A percentile compares a stretch with the other conserved stretches of the same genome.
Evolutionary conservation across 1,140 invertebrate species (phyloP).

Genomic region (Papilio dardanus): DNA sequence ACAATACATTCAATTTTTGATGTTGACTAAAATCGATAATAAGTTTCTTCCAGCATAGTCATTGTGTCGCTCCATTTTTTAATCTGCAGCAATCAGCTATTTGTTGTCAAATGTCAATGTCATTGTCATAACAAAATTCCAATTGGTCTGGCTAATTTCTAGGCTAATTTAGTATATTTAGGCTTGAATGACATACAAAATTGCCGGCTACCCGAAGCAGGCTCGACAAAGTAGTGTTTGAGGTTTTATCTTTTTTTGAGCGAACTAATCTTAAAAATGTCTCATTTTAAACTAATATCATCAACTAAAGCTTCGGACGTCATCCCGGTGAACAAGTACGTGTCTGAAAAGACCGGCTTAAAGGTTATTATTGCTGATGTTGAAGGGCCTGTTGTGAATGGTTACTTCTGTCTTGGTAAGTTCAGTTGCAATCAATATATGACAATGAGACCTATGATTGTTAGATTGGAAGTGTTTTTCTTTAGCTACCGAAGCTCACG

Average conservation of each 20-base stretch:
- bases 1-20: too few relatives aligned
- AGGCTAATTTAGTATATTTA: neutral
- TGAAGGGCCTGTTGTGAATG: conserved; percentile 93
- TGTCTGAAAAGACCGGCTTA: conserved; percentile 90
- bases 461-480: conserved; percentile 40
- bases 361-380: conserved; percentile 91
- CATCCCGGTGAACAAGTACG: conserved; percentile 92
- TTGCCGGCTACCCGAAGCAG: neutral
- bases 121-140: neutral
- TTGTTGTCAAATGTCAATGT: neutral
- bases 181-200: neutral
- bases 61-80: neutral
- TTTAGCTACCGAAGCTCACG: conserved; percentile 93
- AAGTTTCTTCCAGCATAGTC: too few relatives aligned
- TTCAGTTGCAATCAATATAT: conserved; percentile 28
- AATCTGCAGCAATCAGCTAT: neutral
- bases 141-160: neutral
- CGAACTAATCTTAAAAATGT: conserved; percentile 53
- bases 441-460: neutral
- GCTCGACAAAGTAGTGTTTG: neutral
- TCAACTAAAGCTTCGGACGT: conserved; percentile 86
- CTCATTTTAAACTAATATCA: conserved; percentile 85
- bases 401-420: conserved; percentile 93
- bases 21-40: too few relatives aligned
- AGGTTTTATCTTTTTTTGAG: neutral